Evolutionary conservation across 1,140 invertebrate species (phyloP), one percentile per base, ranked within the genome.

Genomic region (Ylistrum balloti): DNA sequence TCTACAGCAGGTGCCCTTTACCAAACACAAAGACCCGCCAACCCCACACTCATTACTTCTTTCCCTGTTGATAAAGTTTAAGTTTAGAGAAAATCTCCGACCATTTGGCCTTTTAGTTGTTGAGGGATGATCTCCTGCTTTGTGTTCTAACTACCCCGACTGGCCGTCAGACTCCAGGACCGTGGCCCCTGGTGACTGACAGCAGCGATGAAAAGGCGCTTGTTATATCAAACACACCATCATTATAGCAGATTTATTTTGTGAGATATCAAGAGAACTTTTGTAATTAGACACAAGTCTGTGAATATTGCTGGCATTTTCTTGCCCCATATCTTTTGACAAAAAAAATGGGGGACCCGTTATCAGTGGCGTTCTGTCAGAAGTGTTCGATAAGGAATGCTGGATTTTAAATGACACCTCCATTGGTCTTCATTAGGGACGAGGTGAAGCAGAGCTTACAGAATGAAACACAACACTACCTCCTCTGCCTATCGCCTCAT

Each of bases 191-290:
- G 56, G 0, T 74, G 56, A 74, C 20, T 74, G 56, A 74, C 56
- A 28, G 56, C 56, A n/a, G 22, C 56, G 56, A 74, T 74, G 56
- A 74, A 74, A 74, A 74, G 56, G 22, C 56, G 56, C 56, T 74
- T 74, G 56, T 74, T 74, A 74, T 74, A 74, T 74, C 56, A 28
- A 74, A 74, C 56, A n/a, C 56, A 9, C n/a, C 56, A 74, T 74
- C 56, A 74, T 74, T 74, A 74, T 74, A 74, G 56, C 56, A 74
- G 56, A 74, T 74, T 74, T 74, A 74, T 74, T 74, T 17, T n/a
- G 56, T n/a, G 56, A 74, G 56, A 74, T 74, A 74, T 74, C 56
- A 74, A 74, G 56, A 74, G n/a, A 74, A 74, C 56, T 74, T 74
- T 74, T 74, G 56, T 74, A 74, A 74, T 74, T 74, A 74, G 56